Base-by-base conservation (phyloP, 2,113 vertebrate species). In the Entomyzon cyanotis region DNA sequence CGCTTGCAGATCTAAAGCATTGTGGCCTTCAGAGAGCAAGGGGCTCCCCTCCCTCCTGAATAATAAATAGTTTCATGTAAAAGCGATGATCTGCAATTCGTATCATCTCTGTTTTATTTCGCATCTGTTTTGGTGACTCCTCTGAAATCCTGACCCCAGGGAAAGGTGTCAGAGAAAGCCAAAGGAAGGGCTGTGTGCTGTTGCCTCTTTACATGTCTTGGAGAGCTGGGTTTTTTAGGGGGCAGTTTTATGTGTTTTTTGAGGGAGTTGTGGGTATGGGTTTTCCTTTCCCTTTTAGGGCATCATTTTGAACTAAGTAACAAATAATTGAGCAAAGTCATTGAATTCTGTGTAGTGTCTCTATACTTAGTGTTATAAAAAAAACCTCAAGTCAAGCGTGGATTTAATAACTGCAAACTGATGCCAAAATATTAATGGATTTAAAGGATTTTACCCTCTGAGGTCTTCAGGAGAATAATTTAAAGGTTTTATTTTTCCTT, bases 351-450 rank as follows among this genome's bases (percentile, higher is more conserved):
- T 62, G 23, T 85, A 20, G 59, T 73, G 19, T 78, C 52, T 90
- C 67, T 89, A 18, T 88, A 90, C 31, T 49, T 65, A 83, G 15
- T 80, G 14, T 89, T 83, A 60, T 52, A 35, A 78, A 93, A 93
- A 74, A 94, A 88, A 79, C 24, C 12, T 90, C 86, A 69, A 84
- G 33, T 77, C 67, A 75, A 64, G 47, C 1, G 0, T 90, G 59
- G 31, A 91, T 95, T 92, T 94, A 95, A 77, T 85, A 93, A 75
- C 56, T 87, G 64, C 44, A 94, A 33, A 73, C 52, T 7, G 47
- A 62, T 88, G 93, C 71, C 91, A 95, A 91, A 85, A 90, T 88
- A 91, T 76, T 93, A 94, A 87, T 67, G 58, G 15, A 27, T 94
- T 93, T 94, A 86, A 82, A 93, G 41, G 71, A 81, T 86, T 91